Percentiles rank a stretch among this genome's conserved stretches.
Conservation (phyloP, 2,888 invertebrate species). For the Ariolimax columbianus region DNA sequence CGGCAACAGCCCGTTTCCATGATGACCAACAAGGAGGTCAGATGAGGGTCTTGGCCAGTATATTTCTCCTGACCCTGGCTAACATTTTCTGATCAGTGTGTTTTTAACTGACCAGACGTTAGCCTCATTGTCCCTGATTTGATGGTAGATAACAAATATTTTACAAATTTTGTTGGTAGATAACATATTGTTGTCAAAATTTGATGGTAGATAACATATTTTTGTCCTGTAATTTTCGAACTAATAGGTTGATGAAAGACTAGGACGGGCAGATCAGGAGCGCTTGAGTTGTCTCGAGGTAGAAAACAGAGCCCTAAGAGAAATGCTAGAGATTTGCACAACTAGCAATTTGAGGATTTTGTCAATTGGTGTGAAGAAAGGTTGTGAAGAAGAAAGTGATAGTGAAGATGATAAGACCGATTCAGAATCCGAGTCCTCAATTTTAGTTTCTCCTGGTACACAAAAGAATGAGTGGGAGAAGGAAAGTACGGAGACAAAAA, state of each 20-base stretch:
- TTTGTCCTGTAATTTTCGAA: neutral
- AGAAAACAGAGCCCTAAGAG: conserved; percentile 93
- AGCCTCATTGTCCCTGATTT: too few species aligned
- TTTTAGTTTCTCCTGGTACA: conserved; percentile 20
- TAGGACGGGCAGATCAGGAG: conserved; percentile 87
- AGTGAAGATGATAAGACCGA: conserved; percentile 45
- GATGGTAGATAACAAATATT: too few species aligned
- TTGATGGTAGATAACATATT: neutral
- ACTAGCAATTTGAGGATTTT: conserved; percentile 54
- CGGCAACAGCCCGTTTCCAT: too few species aligned
- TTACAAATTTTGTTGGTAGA: neutral
- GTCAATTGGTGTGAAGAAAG: neutral
- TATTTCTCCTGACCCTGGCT: too few species aligned
- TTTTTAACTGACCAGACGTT: too few species aligned
- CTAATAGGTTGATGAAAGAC: conserved; percentile 89
- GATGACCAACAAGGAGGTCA: too few species aligned
- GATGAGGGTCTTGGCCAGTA: too few species aligned
- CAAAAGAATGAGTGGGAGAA: neutral
- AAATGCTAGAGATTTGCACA: conserved; percentile 86
- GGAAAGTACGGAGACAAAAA: conserved; percentile 3
- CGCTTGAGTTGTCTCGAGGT: conserved; percentile 87
- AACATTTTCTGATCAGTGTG: too few species aligned
- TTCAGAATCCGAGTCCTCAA: conserved; percentile 41
- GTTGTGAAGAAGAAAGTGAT: neutral
- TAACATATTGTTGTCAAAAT: neutral